Evolutionary conservation across 2,888 invertebrate genomes (phyloP), one percentile per base, ranked within the genome.

Genomic region (Drosophila anomalata): DNA sequence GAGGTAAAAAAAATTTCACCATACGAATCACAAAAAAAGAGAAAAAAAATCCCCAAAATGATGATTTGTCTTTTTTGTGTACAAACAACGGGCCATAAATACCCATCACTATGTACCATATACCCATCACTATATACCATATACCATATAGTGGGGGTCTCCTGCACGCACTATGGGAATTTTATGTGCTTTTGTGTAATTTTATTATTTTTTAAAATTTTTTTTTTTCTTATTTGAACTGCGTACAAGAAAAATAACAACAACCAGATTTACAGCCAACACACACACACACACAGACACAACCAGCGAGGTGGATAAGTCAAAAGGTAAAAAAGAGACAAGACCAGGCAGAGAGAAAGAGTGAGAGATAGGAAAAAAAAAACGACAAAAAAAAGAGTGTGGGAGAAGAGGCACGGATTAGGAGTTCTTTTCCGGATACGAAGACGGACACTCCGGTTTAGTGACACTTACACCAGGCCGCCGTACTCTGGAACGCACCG

Each of bases 1-100:
- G 80, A 76, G 52, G 50, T 72, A 70, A 81, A 85, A 70, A 81
- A 70, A 81, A 85, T 82, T 81, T 81, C 82, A 79, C 81, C 82
- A 81, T 62, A 73, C 61, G 63, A 76, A 33, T 12, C 39, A 48
- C 68, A 56, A 39, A 54, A 70, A 74, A 63, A 60, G 6, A 36
- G 4, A 36, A 14, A 2, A 33, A 33, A 14, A 36, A 33, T 3
- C 12, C 11, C 33, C 33, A 4, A 33, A 31, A 36, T n/a, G 36
- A n/a, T 36, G 36, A 36, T n/a, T n/a, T 29, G 29, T 29, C 29
- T 29, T 29, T 29, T 29, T 29, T 29, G 29, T 29, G 9, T 29
- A 29, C 29, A 29, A 29, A 29, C 29, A 29, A 29, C 29, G 29
- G 29, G 29, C 9, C 29, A 29, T 29, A 29, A 29, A 29, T 29